Base-by-base conservation (phyloP, 2,797 vertebrate species). In the Sebastes hubbsi region DNA sequence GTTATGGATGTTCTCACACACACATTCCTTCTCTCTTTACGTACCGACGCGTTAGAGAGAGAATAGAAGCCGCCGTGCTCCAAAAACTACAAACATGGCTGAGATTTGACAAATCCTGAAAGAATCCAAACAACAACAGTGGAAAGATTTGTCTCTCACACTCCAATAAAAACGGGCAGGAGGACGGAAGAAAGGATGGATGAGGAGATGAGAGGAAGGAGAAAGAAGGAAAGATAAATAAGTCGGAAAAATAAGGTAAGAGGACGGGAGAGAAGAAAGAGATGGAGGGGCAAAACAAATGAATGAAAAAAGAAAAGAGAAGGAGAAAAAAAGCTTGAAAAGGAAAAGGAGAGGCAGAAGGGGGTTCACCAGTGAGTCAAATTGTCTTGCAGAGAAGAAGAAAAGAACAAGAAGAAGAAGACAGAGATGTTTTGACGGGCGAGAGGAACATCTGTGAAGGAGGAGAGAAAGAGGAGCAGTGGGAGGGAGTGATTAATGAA, bases 21-120 rank as follows among this genome's bases (percentile, higher is more conserved):
- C 72, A 68, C 88, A 70, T 75, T 81, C 77, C 14, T 75, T 59
- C 75, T 71, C n/a, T 68, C 72, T 77, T 72, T 22, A 81, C 82
- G 75, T 54, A 69, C 69, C 13, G 1, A 65, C 52, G 70, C 49
- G 58, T 77, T 66, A 69, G 9, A 12, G 4, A 30, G 7, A 61
- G 34, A 36, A 36, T 14, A 56, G 22, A 30, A 32, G 29, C 8
- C 3, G 12, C 3, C 10, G 1, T 10, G 32, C 68, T 74, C 62
- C 60, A 88, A 87, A 84, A 92, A 91, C 91, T 93, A 93, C 91
- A 92, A 94, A 91, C 88, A 91, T 91, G 89, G 87, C 72, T 0
- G 90, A 91, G 81, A 89, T 90, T 87, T 77, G 46, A 87, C 72
- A 82, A 93, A 90, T 85, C 86, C 88, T 74, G 24, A 61, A 85